A percentile compares a stretch with the other conserved stretches of the same genome.
These are phyloP conservation scores for Pseudolycoriella hygida DNA, from an alignment of 2,888 invertebrate species.

Conservation along the genomic window DNA sequence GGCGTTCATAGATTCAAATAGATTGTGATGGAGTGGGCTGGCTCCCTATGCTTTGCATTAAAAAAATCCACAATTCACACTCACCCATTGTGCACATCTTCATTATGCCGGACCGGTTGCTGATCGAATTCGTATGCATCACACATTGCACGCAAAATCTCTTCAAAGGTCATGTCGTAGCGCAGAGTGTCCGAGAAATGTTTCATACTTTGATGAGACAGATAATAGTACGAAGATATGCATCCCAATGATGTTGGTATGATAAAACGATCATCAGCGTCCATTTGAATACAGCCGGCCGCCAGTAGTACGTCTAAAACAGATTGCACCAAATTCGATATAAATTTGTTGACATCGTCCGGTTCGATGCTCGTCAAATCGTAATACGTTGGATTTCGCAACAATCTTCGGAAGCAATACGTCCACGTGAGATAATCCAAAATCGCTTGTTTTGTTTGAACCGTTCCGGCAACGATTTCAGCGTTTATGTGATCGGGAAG, in stretches of 20 bases:
- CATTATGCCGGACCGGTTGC: slow-evolving; percentile 94
- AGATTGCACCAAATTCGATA: slow-evolving; percentile 66
- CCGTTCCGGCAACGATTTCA: slow-evolving; percentile 88
- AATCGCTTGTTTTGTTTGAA: slow-evolving; percentile 80
- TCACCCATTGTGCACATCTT: slow-evolving; percentile 80
- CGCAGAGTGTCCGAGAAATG: slow-evolving; percentile 56
- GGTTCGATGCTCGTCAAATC: slow-evolving; percentile 55
- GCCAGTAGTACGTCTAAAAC: slow-evolving; percentile 51
- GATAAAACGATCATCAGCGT: slow-evolving; percentile 38
- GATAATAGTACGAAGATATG: slow-evolving; percentile 92
- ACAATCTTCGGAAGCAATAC: slow-evolving; percentile 82
- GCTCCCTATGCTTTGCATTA: too few relatives aligned
- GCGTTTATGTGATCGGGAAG: slow-evolving; percentile 95
- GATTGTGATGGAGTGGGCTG: too few relatives aligned
- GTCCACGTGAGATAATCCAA: slow-evolving; percentile 98
- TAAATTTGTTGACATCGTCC: slow-evolving; percentile 48
- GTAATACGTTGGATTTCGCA: slow-evolving; percentile 87
- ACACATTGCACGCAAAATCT: slow-evolving; percentile 60
- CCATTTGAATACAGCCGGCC: slow-evolving; percentile 64
- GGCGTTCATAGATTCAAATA: too few relatives aligned
- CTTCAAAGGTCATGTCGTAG: slow-evolving; percentile 44
- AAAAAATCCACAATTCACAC: slow-evolving; percentile 4
- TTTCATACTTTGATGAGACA: slow-evolving; percentile 79
- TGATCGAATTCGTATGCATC: slow-evolving; percentile 81
- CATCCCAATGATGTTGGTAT: slow-evolving; percentile 65